A percentile compares a stretch with the other conserved stretches of the same genome.
Evolutionary conservation across 1,140 invertebrate genomes (phyloP).

Genomic region (Lerema accius): DNA sequence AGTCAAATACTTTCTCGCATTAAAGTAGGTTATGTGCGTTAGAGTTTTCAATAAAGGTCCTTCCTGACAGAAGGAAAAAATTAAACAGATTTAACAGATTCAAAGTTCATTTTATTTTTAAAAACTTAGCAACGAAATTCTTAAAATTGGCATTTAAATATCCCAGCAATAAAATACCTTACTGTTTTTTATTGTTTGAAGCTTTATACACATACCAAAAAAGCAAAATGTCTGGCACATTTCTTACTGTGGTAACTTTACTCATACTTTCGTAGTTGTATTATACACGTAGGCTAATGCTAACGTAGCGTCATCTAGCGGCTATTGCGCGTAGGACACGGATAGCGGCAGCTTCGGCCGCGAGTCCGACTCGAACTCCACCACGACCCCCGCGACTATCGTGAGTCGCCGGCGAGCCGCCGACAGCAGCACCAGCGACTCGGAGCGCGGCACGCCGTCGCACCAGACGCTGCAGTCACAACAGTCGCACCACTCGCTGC

Average conservation of each 20-base stretch:
- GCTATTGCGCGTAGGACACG: constrained; percentile 78
- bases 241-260: neutral
- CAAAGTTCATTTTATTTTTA: no score
- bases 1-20: no score
- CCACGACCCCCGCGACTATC: constrained; percentile 87
- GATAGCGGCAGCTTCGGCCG: constrained; percentile 87
- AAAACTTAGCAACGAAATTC: no score
- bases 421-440: constrained; percentile 72
- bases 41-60: no score
- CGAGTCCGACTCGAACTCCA: constrained; percentile 89
- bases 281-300: neutral
- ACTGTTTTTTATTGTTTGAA: no score
- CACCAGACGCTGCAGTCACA: constrained; percentile 61
- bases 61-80: no score
- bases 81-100: no score
- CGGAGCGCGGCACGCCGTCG: constrained; percentile 80
- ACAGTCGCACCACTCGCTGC: constrained; percentile 15
- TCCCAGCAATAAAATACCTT: no score
- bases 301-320: neutral
- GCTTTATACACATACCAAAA: no score
- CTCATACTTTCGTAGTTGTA: neutral
- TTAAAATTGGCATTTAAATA: no score
- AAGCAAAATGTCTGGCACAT: no score
- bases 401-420: constrained; percentile 82
- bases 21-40: no score